Conservation (phyloP, 2,113 vertebrate genomes). For the Malurus melanocephalus region DNA sequence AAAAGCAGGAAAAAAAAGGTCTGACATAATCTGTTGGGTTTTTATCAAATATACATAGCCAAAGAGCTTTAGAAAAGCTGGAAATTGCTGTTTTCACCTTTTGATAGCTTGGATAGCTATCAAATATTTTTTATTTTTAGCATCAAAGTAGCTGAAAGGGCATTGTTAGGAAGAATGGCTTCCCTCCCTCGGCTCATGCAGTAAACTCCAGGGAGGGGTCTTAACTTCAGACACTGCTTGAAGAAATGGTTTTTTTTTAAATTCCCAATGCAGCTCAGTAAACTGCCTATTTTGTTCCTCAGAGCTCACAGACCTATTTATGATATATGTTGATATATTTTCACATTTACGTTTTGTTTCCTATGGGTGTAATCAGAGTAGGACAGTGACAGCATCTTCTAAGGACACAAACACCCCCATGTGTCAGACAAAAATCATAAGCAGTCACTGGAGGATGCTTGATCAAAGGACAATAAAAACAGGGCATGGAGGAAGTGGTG, state of each 20-base stretch:
- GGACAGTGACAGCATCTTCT: not conserved
- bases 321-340: no score
- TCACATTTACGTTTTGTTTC: not conserved
- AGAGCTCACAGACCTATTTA: not conserved
- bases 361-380: not conserved
- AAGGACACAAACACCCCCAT: not conserved
- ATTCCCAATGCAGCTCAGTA: not conserved
- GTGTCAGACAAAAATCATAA: not conserved
- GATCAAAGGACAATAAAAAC: not conserved
- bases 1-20: conserved; percentile 19
- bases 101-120: conserved; percentile 51
- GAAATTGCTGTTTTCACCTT: conserved; percentile 69
- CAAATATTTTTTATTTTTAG: conserved; percentile 66
- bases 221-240: conserved; percentile 31
- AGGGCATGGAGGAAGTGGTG: not conserved
- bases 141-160: conserved; percentile 61
- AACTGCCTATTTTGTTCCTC: not conserved
- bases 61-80: conserved; percentile 54
- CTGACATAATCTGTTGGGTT: not conserved
- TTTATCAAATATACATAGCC: conserved; percentile 20
- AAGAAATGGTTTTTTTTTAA: not conserved
- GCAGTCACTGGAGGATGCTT: not conserved
- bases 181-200: conserved; percentile 27
- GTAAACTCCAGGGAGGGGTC: conserved; percentile 14
- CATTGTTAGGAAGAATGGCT: conserved; percentile 64